Base-by-base conservation (phyloP, 2,888 invertebrate species). In the Cabera pusaria region DNA sequence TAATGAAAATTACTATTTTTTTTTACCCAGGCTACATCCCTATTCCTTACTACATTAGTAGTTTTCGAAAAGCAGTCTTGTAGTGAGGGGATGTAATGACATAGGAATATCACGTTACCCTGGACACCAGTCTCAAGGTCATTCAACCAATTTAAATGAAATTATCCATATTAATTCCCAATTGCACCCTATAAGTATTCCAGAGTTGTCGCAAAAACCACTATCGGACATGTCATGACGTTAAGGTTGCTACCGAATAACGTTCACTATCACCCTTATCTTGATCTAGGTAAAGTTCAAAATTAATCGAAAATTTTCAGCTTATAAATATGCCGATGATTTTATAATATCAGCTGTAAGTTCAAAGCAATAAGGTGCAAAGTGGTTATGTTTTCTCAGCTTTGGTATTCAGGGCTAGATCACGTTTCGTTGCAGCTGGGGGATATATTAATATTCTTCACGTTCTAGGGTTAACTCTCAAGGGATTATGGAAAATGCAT, bases 391-490 rank as follows among this genome's bases (percentile, higher is more conserved):
- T 14, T 14, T 14, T 14, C 4, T 4, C 14, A 14, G 14, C 14
- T 2, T 3, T 14, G 14, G 4, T 14, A 2, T 14, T 14, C 14
- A n/a, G 7, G 14, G 14, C 4, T 14, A 4, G 14, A 36, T 42
- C 41, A 42, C 35, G 35, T 42, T 42, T 36, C 35, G 8, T 10
- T 36, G 41, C 41, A 36, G 26, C 20, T 32, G 19, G 28, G 18
- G 20, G 51, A 53, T 70, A 70, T 72, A 76, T 77, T 73, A 75
- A 77, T 77, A 76, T 70, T 69, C 60, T 45, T 68, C 64, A 48
- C 41, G 45, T 44, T 25, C 21, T 47, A 56, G 58, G 64, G 62
- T 43, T 59, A 57, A 29, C 47, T 36, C 52, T 47, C 38, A 2
- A 7, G 32, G 29, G 43, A 45, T 10, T 25, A 27, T 21, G 22